Percentiles rank a stretch among this genome's conserved stretches.
phyloP scores from a whole-genome alignment of 2,797 vertebrate genomes.

The Anisognathus igniventris region DNA sequence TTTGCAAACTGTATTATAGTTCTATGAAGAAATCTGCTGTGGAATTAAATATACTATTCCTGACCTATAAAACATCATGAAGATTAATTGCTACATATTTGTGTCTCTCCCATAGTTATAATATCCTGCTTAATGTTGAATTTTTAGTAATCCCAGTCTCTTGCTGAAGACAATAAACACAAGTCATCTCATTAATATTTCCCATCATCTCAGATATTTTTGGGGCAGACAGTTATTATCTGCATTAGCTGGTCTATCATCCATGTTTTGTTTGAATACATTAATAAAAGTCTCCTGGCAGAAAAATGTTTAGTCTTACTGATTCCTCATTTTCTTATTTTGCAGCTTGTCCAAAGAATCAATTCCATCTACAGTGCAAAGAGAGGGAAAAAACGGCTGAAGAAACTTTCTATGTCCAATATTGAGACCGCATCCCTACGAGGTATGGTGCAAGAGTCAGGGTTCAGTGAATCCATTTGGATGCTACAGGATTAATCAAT shows the following conservation, averaged over 20 bases:
- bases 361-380: slow-evolving; percentile 98
- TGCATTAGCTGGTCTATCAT: neutral
- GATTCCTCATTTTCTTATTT: neutral
- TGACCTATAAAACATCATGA: neutral
- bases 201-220: neutral
- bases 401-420: slow-evolving; percentile 93
- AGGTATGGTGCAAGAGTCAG: slow-evolving; percentile 74
- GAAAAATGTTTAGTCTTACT: neutral
- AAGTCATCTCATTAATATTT: neutral
- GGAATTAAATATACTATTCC: neutral
- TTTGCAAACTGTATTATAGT: neutral
- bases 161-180: neutral
- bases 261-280: neutral
- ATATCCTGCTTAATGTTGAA: neutral
- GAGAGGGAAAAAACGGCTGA: slow-evolving; percentile 96
- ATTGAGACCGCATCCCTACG: slow-evolving; percentile 90
- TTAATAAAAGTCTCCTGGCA: neutral
- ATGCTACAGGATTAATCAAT: neutral
- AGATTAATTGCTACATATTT: neutral
- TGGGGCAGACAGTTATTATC: neutral
- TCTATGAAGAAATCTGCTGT: neutral
- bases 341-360: slow-evolving; percentile 96
- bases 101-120: neutral
- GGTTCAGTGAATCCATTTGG: neutral
- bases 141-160: neutral